Conservation (phyloP, 1,140 invertebrate species). For the Pachypsylla venusta region DNA sequence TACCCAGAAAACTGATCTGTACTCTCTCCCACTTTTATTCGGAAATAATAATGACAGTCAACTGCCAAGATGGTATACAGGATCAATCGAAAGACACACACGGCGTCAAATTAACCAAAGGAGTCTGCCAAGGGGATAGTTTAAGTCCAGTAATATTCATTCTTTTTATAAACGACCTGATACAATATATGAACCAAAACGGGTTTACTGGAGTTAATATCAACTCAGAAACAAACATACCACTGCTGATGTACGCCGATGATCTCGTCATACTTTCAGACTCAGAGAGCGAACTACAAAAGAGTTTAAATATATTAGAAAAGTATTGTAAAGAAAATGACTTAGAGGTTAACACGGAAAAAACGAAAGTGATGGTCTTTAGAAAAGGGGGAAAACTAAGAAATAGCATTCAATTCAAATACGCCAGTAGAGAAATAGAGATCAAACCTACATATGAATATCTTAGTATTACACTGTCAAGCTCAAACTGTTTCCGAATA, state of each 20-base stretch:
- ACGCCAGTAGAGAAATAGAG: too few species aligned
- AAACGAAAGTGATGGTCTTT: conserved; percentile 23
- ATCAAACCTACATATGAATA: too few species aligned
- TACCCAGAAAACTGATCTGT: conserved; percentile 11
- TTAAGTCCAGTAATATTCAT: too few species aligned
- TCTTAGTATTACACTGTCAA: too few species aligned
- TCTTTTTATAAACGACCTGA: conserved; percentile 19
- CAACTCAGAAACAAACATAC: conserved; percentile 9
- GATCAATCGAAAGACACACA: not conserved
- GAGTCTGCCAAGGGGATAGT: conserved; percentile 20
- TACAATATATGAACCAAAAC: conserved; percentile 16
- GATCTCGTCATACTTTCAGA: conserved; percentile 18
- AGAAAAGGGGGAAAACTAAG: conserved; percentile 16
- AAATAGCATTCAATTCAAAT: too few species aligned
- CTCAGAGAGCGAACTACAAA: conserved; percentile 6
- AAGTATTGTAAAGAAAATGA: conserved; percentile 18
- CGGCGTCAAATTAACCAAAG: conserved; percentile 15
- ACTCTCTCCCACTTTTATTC: conserved; percentile 7
- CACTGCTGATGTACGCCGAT: conserved; percentile 16
- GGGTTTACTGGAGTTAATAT: conserved; percentile 14
- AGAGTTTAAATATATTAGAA: conserved; percentile 14
- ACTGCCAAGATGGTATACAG: not conserved
- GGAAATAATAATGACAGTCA: too few species aligned
- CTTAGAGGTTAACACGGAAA: conserved; percentile 19
- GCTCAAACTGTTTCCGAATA: too few species aligned